Evolutionary conservation across 1,140 invertebrate species (phyloP).

Genomic region (Drepana arcuata): DNA sequence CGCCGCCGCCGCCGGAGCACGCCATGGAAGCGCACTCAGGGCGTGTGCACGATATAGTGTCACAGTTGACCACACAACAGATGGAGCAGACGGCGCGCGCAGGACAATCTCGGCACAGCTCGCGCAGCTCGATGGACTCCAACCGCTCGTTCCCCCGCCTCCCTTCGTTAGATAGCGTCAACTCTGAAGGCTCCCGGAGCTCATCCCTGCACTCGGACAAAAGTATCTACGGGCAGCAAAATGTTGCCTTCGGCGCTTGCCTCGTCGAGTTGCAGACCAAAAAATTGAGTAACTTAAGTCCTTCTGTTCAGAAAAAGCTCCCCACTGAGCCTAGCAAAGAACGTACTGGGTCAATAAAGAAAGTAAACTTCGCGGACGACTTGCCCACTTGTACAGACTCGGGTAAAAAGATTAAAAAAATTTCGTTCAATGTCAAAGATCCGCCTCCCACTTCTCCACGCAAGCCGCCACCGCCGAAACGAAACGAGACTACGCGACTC

Average conservation of each 20-base stretch:
- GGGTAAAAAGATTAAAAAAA: constrained; percentile 47
- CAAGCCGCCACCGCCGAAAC: constrained; percentile 77
- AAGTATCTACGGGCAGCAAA: constrained; percentile 39
- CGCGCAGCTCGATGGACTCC: constrained; percentile 19
- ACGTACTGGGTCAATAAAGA: constrained; percentile 47
- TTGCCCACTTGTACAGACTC: constrained; percentile 31
- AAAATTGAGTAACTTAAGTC: constrained; percentile 45
- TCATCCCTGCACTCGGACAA: constrained; percentile 54
- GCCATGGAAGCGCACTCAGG: constrained; percentile 33
- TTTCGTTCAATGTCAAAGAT: constrained; percentile 47
- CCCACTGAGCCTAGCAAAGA: constrained; percentile 33
- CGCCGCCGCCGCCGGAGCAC: constrained; percentile 76
- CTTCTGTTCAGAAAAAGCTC: constrained; percentile 39
- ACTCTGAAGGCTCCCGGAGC: constrained; percentile 39
- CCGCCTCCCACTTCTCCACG: constrained; percentile 47
- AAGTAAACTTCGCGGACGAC: constrained; percentile 55
- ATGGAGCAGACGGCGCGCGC: constrained; percentile 43
- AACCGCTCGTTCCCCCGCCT: constrained; percentile 42
- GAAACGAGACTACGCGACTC: constrained; percentile 79
- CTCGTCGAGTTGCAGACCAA: constrained; percentile 51
- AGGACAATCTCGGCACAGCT: constrained; percentile 20
- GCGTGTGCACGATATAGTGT: constrained; percentile 52
- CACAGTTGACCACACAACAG: constrained; percentile 46
- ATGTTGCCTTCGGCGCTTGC: constrained; percentile 47
- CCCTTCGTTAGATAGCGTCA: constrained; percentile 50